Percentiles rank a stretch among this genome's conserved stretches.
Conservation (phyloP, 2,797 vertebrate genomes). For the Gallinago nigripennis region DNA sequence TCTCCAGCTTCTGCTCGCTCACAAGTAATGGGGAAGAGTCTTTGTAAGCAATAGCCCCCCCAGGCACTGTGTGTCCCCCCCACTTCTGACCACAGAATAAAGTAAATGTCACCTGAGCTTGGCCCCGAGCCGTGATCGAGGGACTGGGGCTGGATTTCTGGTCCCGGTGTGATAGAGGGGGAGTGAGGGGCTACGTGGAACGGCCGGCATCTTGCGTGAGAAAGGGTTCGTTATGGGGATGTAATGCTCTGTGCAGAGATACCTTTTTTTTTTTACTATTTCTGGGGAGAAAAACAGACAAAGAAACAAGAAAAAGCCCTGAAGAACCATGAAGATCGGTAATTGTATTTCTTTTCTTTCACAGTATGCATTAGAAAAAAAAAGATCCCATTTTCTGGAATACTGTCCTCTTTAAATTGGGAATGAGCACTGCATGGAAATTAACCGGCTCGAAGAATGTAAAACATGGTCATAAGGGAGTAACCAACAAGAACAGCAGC, state of each 20-base stretch:
- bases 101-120: not conserved
- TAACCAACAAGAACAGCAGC: conserved; percentile 76
- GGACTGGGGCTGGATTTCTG: not conserved
- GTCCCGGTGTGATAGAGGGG: conserved; percentile 3
- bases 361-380: conserved; percentile 88
- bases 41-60: not conserved
- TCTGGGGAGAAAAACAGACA: conserved; percentile 45
- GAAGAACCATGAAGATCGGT: conserved; percentile 75
- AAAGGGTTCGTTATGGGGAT: conserved; percentile 5
- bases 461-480: conserved; percentile 78
- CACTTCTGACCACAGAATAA: not conserved
- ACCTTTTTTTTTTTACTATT: not conserved
- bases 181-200: not conserved
- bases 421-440: conserved; percentile 83
- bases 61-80: not conserved
- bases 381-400: conserved; percentile 83
- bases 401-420: conserved; percentile 82
- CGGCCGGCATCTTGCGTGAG: not conserved
- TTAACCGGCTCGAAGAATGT: conserved; percentile 81
- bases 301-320: conserved; percentile 58
- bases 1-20: not conserved
- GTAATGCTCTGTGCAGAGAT: conserved; percentile 19
- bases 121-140: not conserved
- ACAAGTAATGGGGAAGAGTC: not conserved
- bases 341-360: conserved; percentile 86